Evolutionary conservation across 2,113 vertebrate species (phyloP), one percentile per base, ranked within the genome.

Genomic region (Phylloscopus trochiloides): DNA sequence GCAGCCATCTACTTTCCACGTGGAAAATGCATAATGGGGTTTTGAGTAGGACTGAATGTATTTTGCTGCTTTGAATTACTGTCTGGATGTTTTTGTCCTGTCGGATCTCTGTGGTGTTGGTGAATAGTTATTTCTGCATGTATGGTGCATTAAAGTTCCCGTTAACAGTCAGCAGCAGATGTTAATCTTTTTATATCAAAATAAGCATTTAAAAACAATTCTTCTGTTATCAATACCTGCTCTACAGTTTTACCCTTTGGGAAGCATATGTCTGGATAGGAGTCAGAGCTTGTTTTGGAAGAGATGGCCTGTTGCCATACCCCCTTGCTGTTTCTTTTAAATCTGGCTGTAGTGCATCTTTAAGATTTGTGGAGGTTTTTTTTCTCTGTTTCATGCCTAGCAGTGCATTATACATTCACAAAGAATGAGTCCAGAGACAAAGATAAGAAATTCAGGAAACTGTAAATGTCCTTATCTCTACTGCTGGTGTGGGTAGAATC

Each of bases 41-140:
- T 96, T 96, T 88, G 88, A 88, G 88, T 80, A 96, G 90, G 72
- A 93, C 17, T 92, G 51, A 59, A 62, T 93, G 31, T 77, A 83
- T 92, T 94, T 95, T 90, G 91, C 93, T 96, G 92, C 93, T 97
- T 96, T 96, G 93, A 97, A 97, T 94, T 96, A 95, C 67, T 63
- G 92, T 76, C 65, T 92, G 85, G 85, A 93, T 96, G 90, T 96
- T 96, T 94, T 92, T 86, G 74, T 83, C 86, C 21, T 86, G 90
- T 92, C 14, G 28, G 75, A 93, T 88, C 75, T 80, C 75, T 84
- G 50, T 3, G 4, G 88, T 91, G 43, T 74, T 88, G 62, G 42
- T 31, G 2, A 93, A 83, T 66, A 55, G 82, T 47, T 88, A 36
- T 86, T 95, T 96, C 78, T 94, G 51, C 1, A 4, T 83, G 75